These are phyloP conservation scores for Turnix velox DNA, from an alignment of 2,113 vertebrate species.

Conservation along the genomic window DNA sequence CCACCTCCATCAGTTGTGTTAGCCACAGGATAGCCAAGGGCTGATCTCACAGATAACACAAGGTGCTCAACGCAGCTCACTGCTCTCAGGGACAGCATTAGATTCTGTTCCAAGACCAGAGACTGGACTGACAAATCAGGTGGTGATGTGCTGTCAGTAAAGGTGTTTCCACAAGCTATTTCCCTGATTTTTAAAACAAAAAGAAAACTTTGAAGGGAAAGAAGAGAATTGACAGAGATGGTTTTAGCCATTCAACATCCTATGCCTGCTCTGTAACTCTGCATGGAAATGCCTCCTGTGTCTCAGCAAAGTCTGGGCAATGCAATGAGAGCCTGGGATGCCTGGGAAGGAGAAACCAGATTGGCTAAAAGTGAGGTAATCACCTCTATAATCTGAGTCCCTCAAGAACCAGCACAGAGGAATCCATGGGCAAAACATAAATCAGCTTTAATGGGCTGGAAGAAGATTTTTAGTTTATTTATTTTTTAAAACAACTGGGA, in stretches of 20 bases:
- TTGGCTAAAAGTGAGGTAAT: slow-evolving; percentile 59
- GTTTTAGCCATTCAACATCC: background rate
- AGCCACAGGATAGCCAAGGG: background rate
- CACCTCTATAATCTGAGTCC: slow-evolving; percentile 38
- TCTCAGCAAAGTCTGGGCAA: background rate
- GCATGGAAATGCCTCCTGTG: background rate
- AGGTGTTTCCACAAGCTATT: background rate
- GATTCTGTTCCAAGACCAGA: background rate
- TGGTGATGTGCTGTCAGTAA: background rate
- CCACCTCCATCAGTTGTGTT: background rate
- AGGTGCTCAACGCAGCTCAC: background rate
- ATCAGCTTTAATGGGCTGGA: slow-evolving; percentile 72
- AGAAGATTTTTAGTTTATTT: slow-evolving; percentile 74
- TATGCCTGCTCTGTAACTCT: background rate
- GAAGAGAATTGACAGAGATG: background rate
- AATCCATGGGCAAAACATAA: slow-evolving; percentile 66
- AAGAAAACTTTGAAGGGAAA: background rate
- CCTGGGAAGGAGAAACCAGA: slow-evolving; percentile 8
- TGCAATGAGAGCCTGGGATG: background rate
- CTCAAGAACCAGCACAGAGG: slow-evolving; percentile 40
- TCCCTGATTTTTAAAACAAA: background rate
- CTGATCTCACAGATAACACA: background rate
- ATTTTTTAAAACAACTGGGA: slow-evolving; percentile 76
- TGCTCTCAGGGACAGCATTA: background rate
- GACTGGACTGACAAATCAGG: background rate